Evolutionary conservation across 2,113 vertebrate species (phyloP).

Genomic region (Furnarius figulus): DNA sequence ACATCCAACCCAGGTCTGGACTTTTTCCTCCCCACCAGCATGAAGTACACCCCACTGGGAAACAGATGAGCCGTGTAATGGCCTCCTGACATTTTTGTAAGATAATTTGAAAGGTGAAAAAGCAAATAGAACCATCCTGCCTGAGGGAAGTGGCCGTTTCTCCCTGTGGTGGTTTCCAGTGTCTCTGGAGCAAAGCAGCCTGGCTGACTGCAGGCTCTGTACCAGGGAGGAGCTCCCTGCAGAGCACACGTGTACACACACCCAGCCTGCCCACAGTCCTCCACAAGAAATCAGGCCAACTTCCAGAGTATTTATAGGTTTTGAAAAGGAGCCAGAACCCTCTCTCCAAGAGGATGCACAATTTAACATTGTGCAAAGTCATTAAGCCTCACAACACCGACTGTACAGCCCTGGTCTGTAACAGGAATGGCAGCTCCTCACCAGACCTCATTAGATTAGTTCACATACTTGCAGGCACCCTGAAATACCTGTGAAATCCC

Average conservation of each 20-base stretch:
- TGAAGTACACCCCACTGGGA: background rate
- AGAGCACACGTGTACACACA: background rate
- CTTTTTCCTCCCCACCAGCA: background rate
- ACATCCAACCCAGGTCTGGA: background rate
- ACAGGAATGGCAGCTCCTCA: background rate
- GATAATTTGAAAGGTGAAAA: background rate
- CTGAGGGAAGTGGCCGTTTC: background rate
- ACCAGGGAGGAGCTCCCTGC: background rate
- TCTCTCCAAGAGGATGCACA: constrained; percentile 37
- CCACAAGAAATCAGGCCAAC: background rate
- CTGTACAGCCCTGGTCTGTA: background rate
- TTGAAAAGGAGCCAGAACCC: constrained; percentile 51
- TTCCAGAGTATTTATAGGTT: constrained; percentile 49
- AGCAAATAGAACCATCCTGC: background rate
- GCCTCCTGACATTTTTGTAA: background rate
- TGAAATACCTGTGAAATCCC: background rate
- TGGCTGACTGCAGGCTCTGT: background rate
- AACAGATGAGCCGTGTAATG: background rate
- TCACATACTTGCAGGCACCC: background rate
- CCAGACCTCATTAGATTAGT: background rate
- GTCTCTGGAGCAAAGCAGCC: background rate
- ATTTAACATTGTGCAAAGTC: constrained; percentile 59
- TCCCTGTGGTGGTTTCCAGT: background rate
- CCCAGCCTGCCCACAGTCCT: background rate
- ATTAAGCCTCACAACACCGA: background rate